Base-by-base conservation (phyloP, 2,888 invertebrate genomes). In the Synergus itoensis region DNA sequence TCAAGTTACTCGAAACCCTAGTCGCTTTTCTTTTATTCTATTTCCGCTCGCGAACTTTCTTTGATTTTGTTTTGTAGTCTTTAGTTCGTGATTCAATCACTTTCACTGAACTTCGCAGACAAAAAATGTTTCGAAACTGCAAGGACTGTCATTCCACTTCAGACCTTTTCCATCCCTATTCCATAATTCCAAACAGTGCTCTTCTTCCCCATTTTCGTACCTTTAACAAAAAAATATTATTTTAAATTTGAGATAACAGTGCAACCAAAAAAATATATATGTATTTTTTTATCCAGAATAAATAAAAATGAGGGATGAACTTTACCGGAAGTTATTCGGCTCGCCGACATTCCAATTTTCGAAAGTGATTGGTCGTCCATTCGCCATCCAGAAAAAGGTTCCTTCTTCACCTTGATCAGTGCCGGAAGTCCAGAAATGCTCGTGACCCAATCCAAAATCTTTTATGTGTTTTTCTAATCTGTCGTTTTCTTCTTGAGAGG, bases 301-400 rank as follows among this genome's bases (percentile, higher is more conserved):
- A 28, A 28, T 28, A 28, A 53, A 53, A n/a, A 53, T 53, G n/a
- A n/a, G 3, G 9, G n/a, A 53, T 9, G 2, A 16, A 53, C 9
- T n/a, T 79, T 87, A 92, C 92, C 90, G 88, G 94, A 98, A 98
- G 93, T 98, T 98, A 93, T 98, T 98, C 0, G 98, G 98, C 90
- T 98, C 98, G 0, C 98, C 98, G 0, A 97, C 97, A 93, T 98
- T 98, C 97, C 97, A 98, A 92, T 98, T 98, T 86, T 97, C 97
- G 92, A 97, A 98, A 43, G 97, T 97, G 76, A 98, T 94, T 0
- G 97, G 97, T 81, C 96, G 94, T 4, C 98, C 98, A 80, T 96
- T 97, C 14, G 97, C 96, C 97, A 98, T 97, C 98, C 98, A 98
- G 94, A 97, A 97, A 94, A 97, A 98, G 88, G 95, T 95, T 21